A percentile compares a stretch with the other conserved stretches of the same genome.
Evolutionary conservation across 2,113 vertebrate species (phyloP).

Genomic region (Oreochromis aureus): DNA sequence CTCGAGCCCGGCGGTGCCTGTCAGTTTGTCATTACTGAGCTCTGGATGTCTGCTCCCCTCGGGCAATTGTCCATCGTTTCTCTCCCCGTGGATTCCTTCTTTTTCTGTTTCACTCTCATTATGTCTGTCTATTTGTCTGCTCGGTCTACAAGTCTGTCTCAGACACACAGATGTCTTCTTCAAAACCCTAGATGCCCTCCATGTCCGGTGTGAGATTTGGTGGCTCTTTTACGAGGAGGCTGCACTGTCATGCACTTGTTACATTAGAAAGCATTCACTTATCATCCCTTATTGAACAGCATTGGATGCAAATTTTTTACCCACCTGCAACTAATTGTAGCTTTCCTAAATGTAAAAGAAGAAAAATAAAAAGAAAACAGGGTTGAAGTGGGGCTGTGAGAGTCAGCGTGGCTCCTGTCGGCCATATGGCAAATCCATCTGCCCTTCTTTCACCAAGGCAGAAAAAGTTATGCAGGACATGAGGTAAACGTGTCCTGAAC

Average conservation of each 20-base stretch:
- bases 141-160: not conserved
- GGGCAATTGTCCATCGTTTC: not conserved
- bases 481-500: not conserved
- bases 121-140: not conserved
- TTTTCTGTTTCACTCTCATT: constrained; percentile 4
- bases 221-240: not conserved
- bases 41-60: constrained; percentile 7
- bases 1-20: not conserved
- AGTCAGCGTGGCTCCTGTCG: constrained; percentile 16
- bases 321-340: not conserved
- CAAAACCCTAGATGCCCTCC: not conserved
- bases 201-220: not conserved
- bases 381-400: not conserved
- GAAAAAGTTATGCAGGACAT: constrained; percentile 16
- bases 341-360: not conserved
- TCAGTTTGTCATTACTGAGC: constrained; percentile 29
- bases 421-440: constrained; percentile 66
- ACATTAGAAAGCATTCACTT: not conserved
- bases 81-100: not conserved
- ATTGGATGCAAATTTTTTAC: not conserved
- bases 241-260: not conserved
- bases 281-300: not conserved
- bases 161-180: not conserved
- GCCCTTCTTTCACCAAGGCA: constrained; percentile 19
- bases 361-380: not conserved